Conservation (phyloP, 2,797 vertebrate species). For the Galagoides demidoff region DNA sequence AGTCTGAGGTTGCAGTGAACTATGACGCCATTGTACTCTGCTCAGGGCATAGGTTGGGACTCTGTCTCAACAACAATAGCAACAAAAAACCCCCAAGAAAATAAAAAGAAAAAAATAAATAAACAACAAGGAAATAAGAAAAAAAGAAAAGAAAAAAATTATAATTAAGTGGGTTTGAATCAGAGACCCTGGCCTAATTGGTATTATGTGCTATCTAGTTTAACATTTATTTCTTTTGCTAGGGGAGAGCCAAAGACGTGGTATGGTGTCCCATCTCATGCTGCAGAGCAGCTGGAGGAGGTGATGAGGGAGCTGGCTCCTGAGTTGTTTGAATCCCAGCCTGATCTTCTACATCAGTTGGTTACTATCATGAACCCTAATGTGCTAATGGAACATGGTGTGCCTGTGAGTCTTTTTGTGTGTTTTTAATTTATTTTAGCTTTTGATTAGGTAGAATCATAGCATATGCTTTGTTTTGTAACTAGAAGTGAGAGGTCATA, state of each 20-base stretch:
- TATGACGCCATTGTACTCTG: too few relatives aligned
- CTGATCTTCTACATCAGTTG: constrained; percentile 97
- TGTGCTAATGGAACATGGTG: constrained; percentile 97
- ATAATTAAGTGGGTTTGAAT: constrained; percentile 22
- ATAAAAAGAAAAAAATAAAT: too few relatives aligned
- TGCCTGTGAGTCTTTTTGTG: constrained; percentile 92
- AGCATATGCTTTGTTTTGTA: constrained; percentile 33
- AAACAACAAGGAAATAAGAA: too few relatives aligned
- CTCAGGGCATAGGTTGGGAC: too few relatives aligned
- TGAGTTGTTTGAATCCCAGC: constrained; percentile 97
- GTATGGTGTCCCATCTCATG: constrained; percentile 98
- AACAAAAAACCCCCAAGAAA: too few relatives aligned
- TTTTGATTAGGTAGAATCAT: constrained; percentile 45
- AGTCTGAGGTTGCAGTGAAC: too few relatives aligned
- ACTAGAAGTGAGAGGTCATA: constrained; percentile 7
- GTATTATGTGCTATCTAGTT: constrained; percentile 21
- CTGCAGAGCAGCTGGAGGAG: constrained; percentile 96
- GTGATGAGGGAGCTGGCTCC: constrained; percentile 99
- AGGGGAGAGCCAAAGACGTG: constrained; percentile 99
- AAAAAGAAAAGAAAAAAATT: not conserved
- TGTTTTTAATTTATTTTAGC: constrained; percentile 54
- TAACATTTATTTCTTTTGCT: constrained; percentile 65
- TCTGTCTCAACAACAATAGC: too few relatives aligned
- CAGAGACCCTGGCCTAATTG: not conserved
- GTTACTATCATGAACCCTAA: constrained; percentile 99